Evolutionary conservation across 2,113 vertebrate species (phyloP), one percentile per base, ranked within the genome.

Genomic region (Psophia crepitans): DNA sequence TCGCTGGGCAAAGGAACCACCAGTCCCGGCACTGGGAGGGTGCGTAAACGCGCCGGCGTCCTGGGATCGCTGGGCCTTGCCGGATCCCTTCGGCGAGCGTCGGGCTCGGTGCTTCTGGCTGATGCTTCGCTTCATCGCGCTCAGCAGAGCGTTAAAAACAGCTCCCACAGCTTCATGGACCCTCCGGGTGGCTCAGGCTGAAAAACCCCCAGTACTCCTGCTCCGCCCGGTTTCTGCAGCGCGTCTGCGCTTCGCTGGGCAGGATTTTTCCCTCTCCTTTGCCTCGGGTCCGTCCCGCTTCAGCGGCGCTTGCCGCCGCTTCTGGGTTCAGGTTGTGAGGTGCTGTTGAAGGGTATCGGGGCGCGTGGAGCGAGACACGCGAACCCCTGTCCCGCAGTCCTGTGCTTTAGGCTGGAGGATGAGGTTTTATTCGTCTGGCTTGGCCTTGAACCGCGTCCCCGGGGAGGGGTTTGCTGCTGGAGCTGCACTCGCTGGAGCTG

Each of bases 321-420:
- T 22, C 51, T 28, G 57, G 46, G 33, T 27, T 57, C 9, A 7
- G 17, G 3, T 46, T 32, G 51, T 12, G 21, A 4, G 7, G 30
- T 9, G 2, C 6, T 30, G 2, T 30, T 17, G 70, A 13, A n/a
- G 35, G 41, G 7, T 15, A 5, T 19, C 0, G 3, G 57, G 5
- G 1, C 23, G 19, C 30, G n/a, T n/a, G 5, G 8, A 57, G 26
- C 0, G 9, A 23, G 60, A 22, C 26, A 1, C 2, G 4, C 60
- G 66, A 32, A 53, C 20, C 44, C 46, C 0, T 39, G 54, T 35
- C 23, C 27, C 54, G 13, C 46, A 30, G 33, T 53, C 28, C 44
- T 53, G 49, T 3, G 11, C 12, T 87, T 24, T 27, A 22, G 64
- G 37, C 69, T 74, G n/a, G 1, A 4, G 57, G 30, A 54, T 1